Evolutionary conservation across 92 coral and sea anemone genomes (phyloP), one percentile per base, ranked within the genome.

Genomic region (Porites divaricata): DNA sequence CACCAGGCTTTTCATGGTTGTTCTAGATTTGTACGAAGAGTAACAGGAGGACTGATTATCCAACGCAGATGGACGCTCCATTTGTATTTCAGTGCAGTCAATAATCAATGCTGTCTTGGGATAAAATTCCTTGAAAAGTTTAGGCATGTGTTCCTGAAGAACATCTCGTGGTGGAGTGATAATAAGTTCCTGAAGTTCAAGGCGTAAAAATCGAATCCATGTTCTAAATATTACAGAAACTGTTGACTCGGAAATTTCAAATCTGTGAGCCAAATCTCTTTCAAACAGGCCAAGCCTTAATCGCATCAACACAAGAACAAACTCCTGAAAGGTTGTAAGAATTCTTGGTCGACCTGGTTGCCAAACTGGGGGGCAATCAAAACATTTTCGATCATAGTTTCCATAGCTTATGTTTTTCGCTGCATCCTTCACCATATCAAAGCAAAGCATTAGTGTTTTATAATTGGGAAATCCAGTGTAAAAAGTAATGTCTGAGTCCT

Each of bases 1-100:
- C 26, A 86, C 54, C 12, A 89, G 86, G 75, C 83, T 68, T 70
- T 89, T 89, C 90, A 85, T 85, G 59, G 90, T 86, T 67, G 84
- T 89, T 72, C 82, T 73, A 3, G 89, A 71, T 67, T 89, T 89
- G 72, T 89, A 89, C 13, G 82, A 72, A 20, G 87, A 89, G 67
- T 86, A 89, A 69, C 93, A 89, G 11, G 63, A 68, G 2, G 86
- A 89, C 67, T 89, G 93, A 7, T n/a, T 49, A 79, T 89, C 72
- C 56, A 89, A 28, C 12, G 74, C 28, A 22, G 92, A 85, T 1
- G 92, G 93, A 51, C 61, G 79, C 72, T 86, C 93, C 89, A 89
- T 89, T 64, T 79, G 86, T 26, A 85, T 70, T 51, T 80, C 86
- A 71, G 82, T 85, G 57, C 93, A 87, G 70, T 81, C 87, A 41